Evolutionary conservation across 2,888 invertebrate species (phyloP), one percentile per base, ranked within the genome.

Genomic region (Lithodes maja): DNA sequence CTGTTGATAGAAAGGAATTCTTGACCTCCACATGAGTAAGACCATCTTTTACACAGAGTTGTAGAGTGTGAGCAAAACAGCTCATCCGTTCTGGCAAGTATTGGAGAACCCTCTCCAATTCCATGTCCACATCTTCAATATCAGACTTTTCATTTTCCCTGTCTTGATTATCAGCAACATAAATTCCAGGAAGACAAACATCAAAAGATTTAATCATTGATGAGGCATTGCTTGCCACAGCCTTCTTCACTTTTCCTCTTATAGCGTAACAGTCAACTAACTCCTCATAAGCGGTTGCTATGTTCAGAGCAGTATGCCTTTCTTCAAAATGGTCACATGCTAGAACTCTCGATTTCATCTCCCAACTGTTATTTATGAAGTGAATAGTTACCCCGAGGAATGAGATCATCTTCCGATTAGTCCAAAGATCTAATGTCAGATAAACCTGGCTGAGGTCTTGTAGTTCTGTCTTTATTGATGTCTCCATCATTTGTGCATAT

Each of bases 221-320:
- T 69, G 71, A 86, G 54, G 80, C 80, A 81, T 86, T 69, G 81
- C 81, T 81, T 74, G 74, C 86, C 50, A 80, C 80, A 53, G 81
- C 80, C 55, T 71, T 86, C 80, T 69, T 86, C 80, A 71, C 85
- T 33, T 33, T 33, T 33, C 33, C 33, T 33, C 33, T 33, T 33
- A 33, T 33, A 33, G 33, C 33, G 33, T 33, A 33, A 33, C 78
- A 7, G 50, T 53, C 68, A 61, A 85, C 85, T n/a, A 85, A 61
- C 33, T 85, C 85, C 85, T 85, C 85, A 80, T 79, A 85, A 53
- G 85, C 79, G 15, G 85, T 71, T 52, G 85, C 79, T 5, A 79
- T 85, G 79, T 85, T 85, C 74, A 84, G 17, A 75, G 55, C 75
- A n/a, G 75, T 75, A 49, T 82, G 69, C 68, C 82, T 55, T 69